phyloP scores from a whole-genome alignment of 2,888 invertebrate species.

The Lymantria monacha region DNA sequence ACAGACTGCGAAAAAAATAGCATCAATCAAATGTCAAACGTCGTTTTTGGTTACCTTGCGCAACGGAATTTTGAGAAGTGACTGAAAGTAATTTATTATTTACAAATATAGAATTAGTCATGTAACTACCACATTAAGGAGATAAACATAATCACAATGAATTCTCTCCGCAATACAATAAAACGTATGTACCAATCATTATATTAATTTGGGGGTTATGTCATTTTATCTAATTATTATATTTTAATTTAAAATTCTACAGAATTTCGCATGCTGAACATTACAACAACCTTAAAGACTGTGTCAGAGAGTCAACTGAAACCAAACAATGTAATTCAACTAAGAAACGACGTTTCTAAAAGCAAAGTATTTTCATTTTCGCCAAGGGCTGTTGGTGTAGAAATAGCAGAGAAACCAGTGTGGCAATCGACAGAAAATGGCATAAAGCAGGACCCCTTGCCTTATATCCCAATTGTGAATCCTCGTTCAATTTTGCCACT shows the following conservation, averaged over 20 bases:
- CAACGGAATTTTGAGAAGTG: too few relatives aligned
- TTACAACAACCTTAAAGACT: slow-evolving; percentile 57
- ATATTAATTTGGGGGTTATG: slow-evolving; percentile 50
- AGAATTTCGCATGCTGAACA: slow-evolving; percentile 66
- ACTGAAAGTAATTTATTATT: too few relatives aligned
- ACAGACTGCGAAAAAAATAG: too few relatives aligned
- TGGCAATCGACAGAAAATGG: slow-evolving; percentile 42
- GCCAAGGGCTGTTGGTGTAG: slow-evolving; percentile 60
- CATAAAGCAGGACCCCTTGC: slow-evolving; percentile 60
- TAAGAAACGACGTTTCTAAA: slow-evolving; percentile 38
- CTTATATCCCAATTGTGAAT: slow-evolving; percentile 68
- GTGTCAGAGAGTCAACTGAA: slow-evolving; percentile 54
- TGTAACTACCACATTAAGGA: slow-evolving; percentile 47
- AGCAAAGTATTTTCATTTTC: slow-evolving; percentile 47
- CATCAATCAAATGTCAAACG: too few relatives aligned
- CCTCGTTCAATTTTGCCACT: slow-evolving; percentile 70
- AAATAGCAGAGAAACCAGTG: slow-evolving; percentile 51
- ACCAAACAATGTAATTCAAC: slow-evolving; percentile 23
- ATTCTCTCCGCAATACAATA: slow-evolving; percentile 59
- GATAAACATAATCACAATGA: slow-evolving; percentile 48
- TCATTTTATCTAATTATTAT: slow-evolving; percentile 12
- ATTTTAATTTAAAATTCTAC: slow-evolving; percentile 26
- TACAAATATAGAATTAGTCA: slow-evolving; percentile 4
- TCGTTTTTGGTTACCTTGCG: too few relatives aligned
- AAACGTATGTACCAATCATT: slow-evolving; percentile 56